phyloP scores from a whole-genome alignment of 2,797 vertebrate species.

The Momotus momota region DNA sequence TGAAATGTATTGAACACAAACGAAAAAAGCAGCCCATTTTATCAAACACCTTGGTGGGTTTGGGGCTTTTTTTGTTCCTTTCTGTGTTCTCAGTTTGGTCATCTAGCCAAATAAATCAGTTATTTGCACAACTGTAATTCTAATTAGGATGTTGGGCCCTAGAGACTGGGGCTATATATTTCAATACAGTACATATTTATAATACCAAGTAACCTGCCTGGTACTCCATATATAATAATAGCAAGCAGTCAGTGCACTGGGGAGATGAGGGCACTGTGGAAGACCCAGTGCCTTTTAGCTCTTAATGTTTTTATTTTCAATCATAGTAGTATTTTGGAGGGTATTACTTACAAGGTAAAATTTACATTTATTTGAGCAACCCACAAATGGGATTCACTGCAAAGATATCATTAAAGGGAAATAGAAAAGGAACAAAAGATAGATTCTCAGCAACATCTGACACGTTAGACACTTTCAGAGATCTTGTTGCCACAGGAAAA shows the following conservation, averaged over 20 bases:
- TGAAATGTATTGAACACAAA: neutral
- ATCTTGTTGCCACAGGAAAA: constrained; percentile 19
- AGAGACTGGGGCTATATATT: constrained; percentile 32
- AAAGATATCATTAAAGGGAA: constrained; percentile 67
- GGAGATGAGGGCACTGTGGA: neutral
- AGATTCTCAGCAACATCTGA: constrained; percentile 39
- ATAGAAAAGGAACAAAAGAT: constrained; percentile 54
- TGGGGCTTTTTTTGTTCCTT: neutral
- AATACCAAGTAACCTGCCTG: neutral
- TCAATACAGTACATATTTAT: constrained; percentile 47
- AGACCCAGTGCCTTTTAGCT: constrained; percentile 9
- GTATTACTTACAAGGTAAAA: constrained; percentile 48
- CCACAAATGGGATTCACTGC: constrained; percentile 8
- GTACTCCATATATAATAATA: constrained; percentile 31
- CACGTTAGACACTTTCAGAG: neutral
- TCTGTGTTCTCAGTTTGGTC: neutral
- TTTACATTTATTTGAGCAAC: constrained; percentile 61
- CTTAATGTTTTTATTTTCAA: constrained; percentile 12
- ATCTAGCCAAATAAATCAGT: constrained; percentile 56
- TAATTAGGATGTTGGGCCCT: constrained; percentile 22
- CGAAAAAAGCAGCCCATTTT: neutral
- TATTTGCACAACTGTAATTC: constrained; percentile 55
- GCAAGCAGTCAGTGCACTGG: neutral
- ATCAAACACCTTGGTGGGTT: neutral
- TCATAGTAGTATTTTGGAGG: constrained; percentile 12